Base-by-base conservation (phyloP, 2,113 vertebrate species). In the Neotoma lepida region DNA sequence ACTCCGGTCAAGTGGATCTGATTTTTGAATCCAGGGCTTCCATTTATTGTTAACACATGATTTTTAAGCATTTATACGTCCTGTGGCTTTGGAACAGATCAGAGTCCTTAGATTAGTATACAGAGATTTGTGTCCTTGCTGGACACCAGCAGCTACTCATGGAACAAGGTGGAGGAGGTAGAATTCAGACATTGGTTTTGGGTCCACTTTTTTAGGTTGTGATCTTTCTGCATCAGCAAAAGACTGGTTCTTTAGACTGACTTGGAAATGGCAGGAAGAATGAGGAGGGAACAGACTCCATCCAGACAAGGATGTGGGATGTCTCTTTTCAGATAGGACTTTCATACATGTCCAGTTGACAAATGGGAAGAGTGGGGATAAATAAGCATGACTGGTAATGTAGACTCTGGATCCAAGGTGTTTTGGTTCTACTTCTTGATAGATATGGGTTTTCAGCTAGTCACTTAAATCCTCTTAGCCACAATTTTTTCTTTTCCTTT, bases 181-280 rank as follows among this genome's bases (percentile, higher is more conserved):
- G 88, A 90, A 88, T 51, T 87, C 35, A 71, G n/a, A 84, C 4
- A 78, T 92, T 94, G 14, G 41, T 95, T 86, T 39, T 17, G 35
- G 18, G 74, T 44, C 3, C 39, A 39, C 51, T 94, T 95, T 87
- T 91, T 26, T 81, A 78, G 73, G 30, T 92, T 94, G 74, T 88
- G 33, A 54, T 63, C 49, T 58, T 73, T 24, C 84, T 89, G 41
- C 56, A n/a, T 93, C 74, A 86, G 54, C 66, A 51, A 86, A 82
- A 14, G 15, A 58, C 81, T 77, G 71, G 13, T 85, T 2, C n/a
- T 76, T 20, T 64, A 85, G 66, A 88, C 24, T 90, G 74, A 70
- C 22, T 71, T 86, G 44, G 30, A 88, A 92, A 5, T 33, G 76
- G 3, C 6, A 56, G 44, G 76, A 88, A 94, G 63, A 44, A 44